phyloP scores from a whole-genome alignment of 2,113 vertebrate species.

The Cricetomys ansorgei region DNA sequence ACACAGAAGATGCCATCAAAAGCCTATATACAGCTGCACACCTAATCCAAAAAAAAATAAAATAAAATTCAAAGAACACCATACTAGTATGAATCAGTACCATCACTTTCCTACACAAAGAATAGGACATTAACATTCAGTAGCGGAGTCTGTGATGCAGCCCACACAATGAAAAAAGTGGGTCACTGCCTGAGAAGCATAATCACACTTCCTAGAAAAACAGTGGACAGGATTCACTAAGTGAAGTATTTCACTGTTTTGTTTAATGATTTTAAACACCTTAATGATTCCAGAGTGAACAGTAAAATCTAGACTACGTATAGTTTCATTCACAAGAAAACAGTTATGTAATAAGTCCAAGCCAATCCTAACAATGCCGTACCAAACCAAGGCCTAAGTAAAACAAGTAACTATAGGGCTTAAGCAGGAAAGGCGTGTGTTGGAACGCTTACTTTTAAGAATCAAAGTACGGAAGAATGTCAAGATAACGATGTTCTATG shows the following conservation, averaged over 20 bases:
- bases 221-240: slow-evolving; percentile 21
- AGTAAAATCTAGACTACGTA: slow-evolving; percentile 26
- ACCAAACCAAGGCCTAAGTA: not conserved
- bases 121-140: slow-evolving; percentile 63
- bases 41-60: slow-evolving; percentile 45
- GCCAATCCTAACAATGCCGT: slow-evolving; percentile 5
- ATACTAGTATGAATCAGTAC: not conserved
- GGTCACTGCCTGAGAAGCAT: slow-evolving; percentile 29
- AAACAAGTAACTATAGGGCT: slow-evolving; percentile 31
- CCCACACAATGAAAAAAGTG: slow-evolving; percentile 59
- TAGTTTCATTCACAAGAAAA: slow-evolving; percentile 54
- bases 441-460: not conserved
- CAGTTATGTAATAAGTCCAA: slow-evolving; percentile 25
- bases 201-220: slow-evolving; percentile 57
- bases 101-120: slow-evolving; percentile 47
- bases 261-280: slow-evolving; percentile 22
- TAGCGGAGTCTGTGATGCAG: slow-evolving; percentile 23
- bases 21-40: not conserved
- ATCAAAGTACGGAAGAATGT: not conserved
- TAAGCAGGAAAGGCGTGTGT: not conserved
- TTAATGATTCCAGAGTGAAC: slow-evolving; percentile 9
- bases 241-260: slow-evolving; percentile 30
- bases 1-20: slow-evolving; percentile 44
- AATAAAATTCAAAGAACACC: slow-evolving; percentile 10
- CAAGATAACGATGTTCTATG: not conserved